phyloP scores from a whole-genome alignment of 2,888 invertebrate genomes.

The Mesodorylaimus sp. region DNA sequence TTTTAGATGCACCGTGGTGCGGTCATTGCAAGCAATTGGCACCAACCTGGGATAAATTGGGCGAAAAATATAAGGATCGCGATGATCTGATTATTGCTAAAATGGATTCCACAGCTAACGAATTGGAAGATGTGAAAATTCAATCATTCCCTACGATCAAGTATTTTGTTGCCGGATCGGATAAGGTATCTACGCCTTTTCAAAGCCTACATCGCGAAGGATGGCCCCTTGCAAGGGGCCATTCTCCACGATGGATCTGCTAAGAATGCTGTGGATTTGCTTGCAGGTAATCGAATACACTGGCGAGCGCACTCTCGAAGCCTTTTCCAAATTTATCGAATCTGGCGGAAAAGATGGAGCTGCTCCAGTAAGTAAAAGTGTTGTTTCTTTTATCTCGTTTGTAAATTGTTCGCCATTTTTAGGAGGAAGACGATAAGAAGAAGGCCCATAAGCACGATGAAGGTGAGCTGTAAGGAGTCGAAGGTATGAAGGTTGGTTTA shows the following conservation, averaged over 20 bases:
- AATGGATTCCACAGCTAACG: slow-evolving; percentile 95
- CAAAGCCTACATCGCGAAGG: not conserved
- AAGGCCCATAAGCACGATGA: no score
- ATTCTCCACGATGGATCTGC: no score
- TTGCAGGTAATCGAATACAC: slow-evolving; percentile 62
- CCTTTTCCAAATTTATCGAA: slow-evolving; percentile 77
- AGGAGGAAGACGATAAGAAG: no score
- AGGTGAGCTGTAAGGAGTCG: no score
- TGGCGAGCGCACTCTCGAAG: slow-evolving; percentile 83
- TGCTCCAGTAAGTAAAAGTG: no score
- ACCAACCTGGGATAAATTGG: slow-evolving; percentile 87
- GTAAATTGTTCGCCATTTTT: no score
- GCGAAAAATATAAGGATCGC: slow-evolving; percentile 67
- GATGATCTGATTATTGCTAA: slow-evolving; percentile 76
- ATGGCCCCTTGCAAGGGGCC: no score
- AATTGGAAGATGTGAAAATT: slow-evolving; percentile 84
- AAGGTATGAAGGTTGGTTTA: no score
- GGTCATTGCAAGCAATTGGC: slow-evolving; percentile 93
- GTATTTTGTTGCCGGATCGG: slow-evolving; percentile 75
- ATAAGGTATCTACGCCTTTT: slow-evolving; percentile 43
- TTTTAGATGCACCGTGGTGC: slow-evolving; percentile 69
- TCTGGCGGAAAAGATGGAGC: slow-evolving; percentile 59
- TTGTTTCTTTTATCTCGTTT: no score
- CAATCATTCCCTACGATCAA: slow-evolving; percentile 79
- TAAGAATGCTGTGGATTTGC: no score